Percentiles rank a stretch among this genome's conserved stretches.
Conservation (phyloP, 1,140 invertebrate genomes). For the Diabrotica virgifera region DNA sequence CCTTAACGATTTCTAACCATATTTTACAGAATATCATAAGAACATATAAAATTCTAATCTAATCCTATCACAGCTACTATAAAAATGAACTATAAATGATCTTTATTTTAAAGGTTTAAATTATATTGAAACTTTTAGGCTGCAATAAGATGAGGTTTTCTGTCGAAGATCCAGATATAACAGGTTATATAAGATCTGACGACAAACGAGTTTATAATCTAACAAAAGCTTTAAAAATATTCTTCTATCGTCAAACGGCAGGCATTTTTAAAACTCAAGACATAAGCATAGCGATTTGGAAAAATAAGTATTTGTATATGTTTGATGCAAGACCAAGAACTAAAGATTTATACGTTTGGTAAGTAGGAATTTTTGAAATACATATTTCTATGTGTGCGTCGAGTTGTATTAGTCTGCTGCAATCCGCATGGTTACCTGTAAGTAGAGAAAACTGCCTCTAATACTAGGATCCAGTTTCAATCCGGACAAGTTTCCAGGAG, state of each 20-base stretch:
- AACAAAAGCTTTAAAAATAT: conserved; percentile 53
- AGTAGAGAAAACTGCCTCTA: too few relatives aligned
- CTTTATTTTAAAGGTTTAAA: conserved; percentile 1
- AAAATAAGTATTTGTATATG: conserved; percentile 54
- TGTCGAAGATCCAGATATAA: conserved; percentile 39
- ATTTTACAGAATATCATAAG: too few relatives aligned
- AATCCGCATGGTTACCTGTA: too few relatives aligned
- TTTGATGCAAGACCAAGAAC: conserved; percentile 54
- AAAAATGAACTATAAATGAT: too few relatives aligned
- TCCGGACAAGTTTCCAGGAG: too few relatives aligned
- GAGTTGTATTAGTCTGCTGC: too few relatives aligned
- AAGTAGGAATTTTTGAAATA: background rate
- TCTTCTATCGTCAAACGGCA: conserved; percentile 51
- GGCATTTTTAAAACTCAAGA: conserved; percentile 52
- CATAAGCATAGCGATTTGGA: conserved; percentile 53
- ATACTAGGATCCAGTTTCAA: too few relatives aligned
- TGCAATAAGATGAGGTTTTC: conserved; percentile 39
- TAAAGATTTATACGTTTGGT: conserved; percentile 38
- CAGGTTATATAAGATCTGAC: conserved; percentile 39
- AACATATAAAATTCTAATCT: too few relatives aligned
- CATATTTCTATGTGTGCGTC: too few relatives aligned
- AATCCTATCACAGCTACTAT: too few relatives aligned
- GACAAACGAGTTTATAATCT: conserved; percentile 54
- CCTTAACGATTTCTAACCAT: too few relatives aligned
- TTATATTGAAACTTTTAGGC: conserved; percentile 20